A percentile compares a stretch with the other conserved stretches of the same genome.
These are phyloP conservation scores for Gobiocypris rarus DNA, from an alignment of 2,113 vertebrate species.

Conservation along the genomic window DNA sequence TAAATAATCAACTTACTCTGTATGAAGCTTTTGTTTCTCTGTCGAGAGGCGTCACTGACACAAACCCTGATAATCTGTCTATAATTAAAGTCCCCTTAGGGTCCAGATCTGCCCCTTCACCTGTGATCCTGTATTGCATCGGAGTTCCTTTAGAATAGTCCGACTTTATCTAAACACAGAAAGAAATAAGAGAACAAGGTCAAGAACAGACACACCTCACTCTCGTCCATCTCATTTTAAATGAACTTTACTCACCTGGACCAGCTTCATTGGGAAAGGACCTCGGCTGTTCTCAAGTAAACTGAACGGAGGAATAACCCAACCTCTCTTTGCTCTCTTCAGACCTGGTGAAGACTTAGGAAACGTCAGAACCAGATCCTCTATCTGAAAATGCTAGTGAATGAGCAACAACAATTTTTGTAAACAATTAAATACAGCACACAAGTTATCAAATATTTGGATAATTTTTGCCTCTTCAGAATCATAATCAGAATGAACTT, in stretches of 20 bases:
- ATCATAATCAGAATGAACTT: too few species aligned
- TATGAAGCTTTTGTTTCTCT: slow-evolving; percentile 60
- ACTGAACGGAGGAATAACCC: slow-evolving; percentile 68
- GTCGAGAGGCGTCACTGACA: slow-evolving; percentile 71
- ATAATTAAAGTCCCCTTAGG: slow-evolving; percentile 66
- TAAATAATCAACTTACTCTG: slow-evolving; percentile 41
- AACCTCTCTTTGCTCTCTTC: slow-evolving; percentile 73
- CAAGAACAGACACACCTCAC: neutral
- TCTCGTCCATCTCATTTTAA: neutral
- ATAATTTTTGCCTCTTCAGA: too few species aligned
- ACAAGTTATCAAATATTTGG: too few species aligned
- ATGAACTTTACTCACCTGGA: slow-evolving; percentile 58
- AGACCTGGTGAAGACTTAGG: neutral
- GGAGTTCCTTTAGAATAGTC: neutral
- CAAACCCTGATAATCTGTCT: slow-evolving; percentile 29
- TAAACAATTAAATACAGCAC: too few species aligned
- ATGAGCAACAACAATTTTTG: too few species aligned
- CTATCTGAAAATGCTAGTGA: slow-evolving; percentile 30
- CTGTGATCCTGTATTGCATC: slow-evolving; percentile 68
- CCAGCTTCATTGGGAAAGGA: slow-evolving; percentile 57
- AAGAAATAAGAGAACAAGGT: neutral
- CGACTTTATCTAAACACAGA: slow-evolving; percentile 67
- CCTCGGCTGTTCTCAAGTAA: slow-evolving; percentile 62
- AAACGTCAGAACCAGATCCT: slow-evolving; percentile 32
- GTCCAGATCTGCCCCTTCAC: slow-evolving; percentile 65